These are phyloP conservation scores for Vespertilio murinus DNA, from an alignment of 2,797 vertebrate genomes.

Conservation along the genomic window DNA sequence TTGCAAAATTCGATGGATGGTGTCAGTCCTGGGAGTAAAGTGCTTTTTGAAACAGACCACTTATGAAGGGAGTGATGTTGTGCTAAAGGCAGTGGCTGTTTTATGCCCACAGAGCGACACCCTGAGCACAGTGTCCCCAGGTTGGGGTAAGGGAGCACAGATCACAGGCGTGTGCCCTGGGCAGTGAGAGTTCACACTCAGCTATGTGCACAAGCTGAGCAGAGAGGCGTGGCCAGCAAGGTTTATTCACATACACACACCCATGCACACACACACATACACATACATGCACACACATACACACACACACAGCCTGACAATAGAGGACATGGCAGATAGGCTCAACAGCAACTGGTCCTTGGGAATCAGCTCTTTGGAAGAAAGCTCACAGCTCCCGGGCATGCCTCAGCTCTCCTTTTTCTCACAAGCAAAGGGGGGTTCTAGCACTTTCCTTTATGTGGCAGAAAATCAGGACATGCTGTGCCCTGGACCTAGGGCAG, in stretches of 20 bases:
- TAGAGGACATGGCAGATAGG: background rate
- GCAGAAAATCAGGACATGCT: background rate
- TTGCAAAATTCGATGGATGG: background rate
- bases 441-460: background rate
- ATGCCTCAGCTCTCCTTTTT: background rate
- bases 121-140: background rate
- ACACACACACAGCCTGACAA: background rate
- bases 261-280: background rate
- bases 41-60: slow-evolving; percentile 17
- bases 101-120: slow-evolving; percentile 20
- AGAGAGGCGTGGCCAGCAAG: background rate
- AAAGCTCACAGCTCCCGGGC: background rate
- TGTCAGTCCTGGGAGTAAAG: background rate
- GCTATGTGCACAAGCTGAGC: background rate
- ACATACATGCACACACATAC: rapidly evolving
- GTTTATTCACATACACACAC: background rate
- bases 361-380: background rate
- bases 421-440: background rate
- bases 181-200: background rate
- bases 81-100: background rate
- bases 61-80: background rate
- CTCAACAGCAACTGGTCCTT: background rate
- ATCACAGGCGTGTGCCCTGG: background rate
- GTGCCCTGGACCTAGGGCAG: background rate
- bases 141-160: background rate